phyloP scores from a whole-genome alignment of 2,888 invertebrate genomes.

The Drosophila cognata region DNA sequence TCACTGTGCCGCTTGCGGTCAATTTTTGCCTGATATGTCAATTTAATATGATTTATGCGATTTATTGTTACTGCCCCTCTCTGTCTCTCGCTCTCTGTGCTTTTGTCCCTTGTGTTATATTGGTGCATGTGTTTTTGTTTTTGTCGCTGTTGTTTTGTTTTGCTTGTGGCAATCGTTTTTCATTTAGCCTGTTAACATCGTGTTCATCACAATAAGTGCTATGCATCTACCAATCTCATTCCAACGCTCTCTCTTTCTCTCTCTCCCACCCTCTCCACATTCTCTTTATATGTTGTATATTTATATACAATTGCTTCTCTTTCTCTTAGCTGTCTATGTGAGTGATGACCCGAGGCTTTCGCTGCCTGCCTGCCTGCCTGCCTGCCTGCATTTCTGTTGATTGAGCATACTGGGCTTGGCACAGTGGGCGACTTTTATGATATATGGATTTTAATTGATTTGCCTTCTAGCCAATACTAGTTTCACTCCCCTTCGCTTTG shows the following conservation, averaged over 20 bases:
- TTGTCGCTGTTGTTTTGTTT: slow-evolving; percentile 22
- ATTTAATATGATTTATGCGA: slow-evolving; percentile 80
- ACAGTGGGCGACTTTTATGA: slow-evolving; percentile 60
- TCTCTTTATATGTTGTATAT: background rate
- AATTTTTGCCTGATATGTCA: slow-evolving; percentile 78
- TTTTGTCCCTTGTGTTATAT: slow-evolving; percentile 14
- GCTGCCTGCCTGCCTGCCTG: slow-evolving; percentile 18
- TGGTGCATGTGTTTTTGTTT: slow-evolving; percentile 31
- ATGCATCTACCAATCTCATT: slow-evolving; percentile 19
- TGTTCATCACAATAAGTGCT: slow-evolving; percentile 79
- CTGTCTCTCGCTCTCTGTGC: slow-evolving; percentile 3
- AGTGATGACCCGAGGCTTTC: slow-evolving; percentile 75
- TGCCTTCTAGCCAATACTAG: slow-evolving; percentile 37
- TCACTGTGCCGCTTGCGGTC: slow-evolving; percentile 64
- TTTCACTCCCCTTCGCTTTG: background rate
- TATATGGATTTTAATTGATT: slow-evolving; percentile 70
- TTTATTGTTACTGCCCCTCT: slow-evolving; percentile 69
- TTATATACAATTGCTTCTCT: slow-evolving; percentile 21
- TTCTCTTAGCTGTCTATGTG: slow-evolving; percentile 44
- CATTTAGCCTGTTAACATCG: slow-evolving; percentile 78
- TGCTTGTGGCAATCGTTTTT: slow-evolving; percentile 76
- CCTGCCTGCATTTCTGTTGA: slow-evolving; percentile 56
- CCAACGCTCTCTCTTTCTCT: slow-evolving; percentile 4
- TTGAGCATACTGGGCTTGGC: slow-evolving; percentile 59
- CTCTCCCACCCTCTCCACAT: background rate